A percentile compares a stretch with the other conserved stretches of the same genome.
Evolutionary conservation across 2,113 vertebrate genomes (phyloP).

Genomic region (Cynocephalus volans): DNA sequence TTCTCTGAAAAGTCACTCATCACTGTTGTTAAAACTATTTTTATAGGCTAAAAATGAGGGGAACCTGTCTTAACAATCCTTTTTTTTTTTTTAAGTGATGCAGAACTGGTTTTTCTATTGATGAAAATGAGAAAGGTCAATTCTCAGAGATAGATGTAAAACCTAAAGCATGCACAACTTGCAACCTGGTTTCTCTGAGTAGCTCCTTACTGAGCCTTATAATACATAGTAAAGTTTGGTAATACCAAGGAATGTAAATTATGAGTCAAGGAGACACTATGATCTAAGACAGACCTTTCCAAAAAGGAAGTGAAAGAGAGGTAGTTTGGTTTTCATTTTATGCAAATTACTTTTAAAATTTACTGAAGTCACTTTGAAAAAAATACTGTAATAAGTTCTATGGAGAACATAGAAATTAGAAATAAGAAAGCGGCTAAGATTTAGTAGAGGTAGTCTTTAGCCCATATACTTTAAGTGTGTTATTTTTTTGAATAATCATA

Average conservation of each 20-base stretch:
- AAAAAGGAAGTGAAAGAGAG: neutral
- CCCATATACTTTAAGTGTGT: neutral
- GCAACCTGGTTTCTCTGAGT: neutral
- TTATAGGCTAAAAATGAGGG: slow-evolving; percentile 22
- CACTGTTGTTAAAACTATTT: slow-evolving; percentile 61
- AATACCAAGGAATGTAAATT: neutral
- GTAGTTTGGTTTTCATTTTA: neutral
- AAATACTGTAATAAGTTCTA: neutral
- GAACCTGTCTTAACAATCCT: neutral
- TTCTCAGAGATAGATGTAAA: neutral
- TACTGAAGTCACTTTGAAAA: neutral
- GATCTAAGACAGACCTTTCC: neutral
- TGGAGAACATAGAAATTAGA: neutral
- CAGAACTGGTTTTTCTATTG: neutral
- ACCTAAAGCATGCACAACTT: neutral
- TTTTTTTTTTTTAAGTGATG: neutral
- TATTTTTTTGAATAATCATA: neutral
- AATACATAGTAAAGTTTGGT: neutral
- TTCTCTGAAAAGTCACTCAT: slow-evolving; percentile 65
- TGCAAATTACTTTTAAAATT: slow-evolving; percentile 1
- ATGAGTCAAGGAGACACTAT: neutral
- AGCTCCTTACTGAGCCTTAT: neutral
- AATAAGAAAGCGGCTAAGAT: neutral
- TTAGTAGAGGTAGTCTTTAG: neutral
- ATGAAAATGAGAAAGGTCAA: slow-evolving; percentile 56